Percentiles rank a stretch among this genome's conserved stretches.
phyloP scores from a whole-genome alignment of 37 sponge, comb jelly and placozoan genomes.

The Trichoplax adhaerens region DNA sequence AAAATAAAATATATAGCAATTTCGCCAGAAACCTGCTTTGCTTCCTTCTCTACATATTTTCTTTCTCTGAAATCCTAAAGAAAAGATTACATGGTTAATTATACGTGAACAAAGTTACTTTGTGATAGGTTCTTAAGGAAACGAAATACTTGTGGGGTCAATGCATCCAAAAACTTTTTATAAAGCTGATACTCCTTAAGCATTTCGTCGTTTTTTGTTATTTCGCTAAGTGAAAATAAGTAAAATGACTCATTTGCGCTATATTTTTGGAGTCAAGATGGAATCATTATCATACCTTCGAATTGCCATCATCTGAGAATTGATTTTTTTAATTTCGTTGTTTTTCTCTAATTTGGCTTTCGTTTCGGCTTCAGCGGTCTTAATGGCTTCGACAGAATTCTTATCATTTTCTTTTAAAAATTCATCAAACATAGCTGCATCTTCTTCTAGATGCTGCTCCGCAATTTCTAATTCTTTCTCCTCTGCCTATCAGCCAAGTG shows the following conservation, averaged over 20 bases:
- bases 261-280: not conserved
- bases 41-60: no score
- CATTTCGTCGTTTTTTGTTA: slow-evolving; percentile 72
- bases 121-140: no score
- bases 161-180: slow-evolving; percentile 44
- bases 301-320: slow-evolving; percentile 58
- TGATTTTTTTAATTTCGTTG: slow-evolving; percentile 74
- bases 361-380: slow-evolving; percentile 71
- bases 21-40: no score
- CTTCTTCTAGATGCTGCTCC: slow-evolving; percentile 79
- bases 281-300: slow-evolving; percentile 29
- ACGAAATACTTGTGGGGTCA: slow-evolving; percentile 36
- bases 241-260: not conserved
- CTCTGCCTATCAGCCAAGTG: slow-evolving; percentile 31
- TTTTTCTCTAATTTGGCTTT: slow-evolving; percentile 85
- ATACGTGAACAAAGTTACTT: no score
- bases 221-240: slow-evolving; percentile 41
- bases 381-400: slow-evolving; percentile 88
- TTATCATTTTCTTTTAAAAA: slow-evolving; percentile 92
- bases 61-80: no score
- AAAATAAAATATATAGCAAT: no score
- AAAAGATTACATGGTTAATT: no score
- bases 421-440: slow-evolving; percentile 90
- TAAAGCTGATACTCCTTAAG: slow-evolving; percentile 57
- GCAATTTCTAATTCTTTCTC: slow-evolving; percentile 74